Evolutionary conservation across 1,140 invertebrate genomes (phyloP), one percentile per base, ranked within the genome.

Genomic region (Pseudachorutes palmiensis): DNA sequence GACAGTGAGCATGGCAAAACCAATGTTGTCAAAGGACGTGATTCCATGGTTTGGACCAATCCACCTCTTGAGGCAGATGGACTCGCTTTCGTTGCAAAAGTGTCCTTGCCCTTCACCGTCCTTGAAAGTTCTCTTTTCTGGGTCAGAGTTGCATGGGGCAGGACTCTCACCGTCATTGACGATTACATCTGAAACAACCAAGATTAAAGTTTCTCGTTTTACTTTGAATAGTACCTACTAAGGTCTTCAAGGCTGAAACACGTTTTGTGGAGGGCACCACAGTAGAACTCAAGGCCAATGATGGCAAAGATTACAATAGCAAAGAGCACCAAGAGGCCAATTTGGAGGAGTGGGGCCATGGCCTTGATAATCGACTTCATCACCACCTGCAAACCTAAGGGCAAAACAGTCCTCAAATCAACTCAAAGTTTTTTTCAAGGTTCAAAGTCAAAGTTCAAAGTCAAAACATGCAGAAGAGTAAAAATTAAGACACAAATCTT

Each of bases 281-380:
- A 95, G 85, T 99, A 99, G 85, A 99, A 98, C 85, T 99, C 97
- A 81, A 99, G 88, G 78, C 97, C 97, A 80, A 99, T 98, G 80
- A 99, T 99, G 83, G 97, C 97, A 83, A 99, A 99, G 83, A 99
- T 99, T 81, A 99, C 92, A 83, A 99, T 99, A 79, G 96, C 97
- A 83, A 99, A 99, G 79, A 99, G 87, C 79, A 99, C 97, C 83
- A 99, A 85, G 79, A 99, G 85, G 78, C 94, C 96, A 80, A 99
- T 99, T 85, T 99, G 97, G 79, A 99, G 88, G 81, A 99, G 85
- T 75, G 97, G 97, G 76, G 96, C 97, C 97, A 99, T 99, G 71
- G 97, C 97, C 83, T 98, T 97, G 81, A 99, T 96, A 82, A 99
- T 99, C 76, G 97, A 99, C 85, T 99, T 99, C 82, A 99, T 86